Evolutionary conservation across 1,140 invertebrate species (phyloP).

Genomic region (Drosophila simulans): DNA sequence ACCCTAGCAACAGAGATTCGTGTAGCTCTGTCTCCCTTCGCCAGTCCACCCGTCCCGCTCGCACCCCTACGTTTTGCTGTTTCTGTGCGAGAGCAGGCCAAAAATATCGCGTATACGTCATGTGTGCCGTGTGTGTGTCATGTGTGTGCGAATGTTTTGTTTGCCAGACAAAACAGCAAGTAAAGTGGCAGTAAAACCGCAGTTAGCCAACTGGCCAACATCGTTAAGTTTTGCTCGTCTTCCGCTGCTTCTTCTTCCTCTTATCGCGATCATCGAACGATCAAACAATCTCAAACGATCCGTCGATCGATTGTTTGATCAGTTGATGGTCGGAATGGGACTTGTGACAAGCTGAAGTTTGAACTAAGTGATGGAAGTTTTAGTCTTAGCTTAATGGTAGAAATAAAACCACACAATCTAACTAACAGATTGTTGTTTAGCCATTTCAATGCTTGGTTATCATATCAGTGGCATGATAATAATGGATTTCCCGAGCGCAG

Average conservation of each 20-base stretch:
- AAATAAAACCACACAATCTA: too few relatives aligned
- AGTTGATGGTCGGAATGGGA: slow-evolving; percentile 21
- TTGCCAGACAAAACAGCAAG: slow-evolving; percentile 18
- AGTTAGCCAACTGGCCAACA: slow-evolving; percentile 32
- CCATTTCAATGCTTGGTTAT: too few relatives aligned
- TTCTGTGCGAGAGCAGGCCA: slow-evolving; percentile 16
- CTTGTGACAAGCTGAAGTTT: neutral
- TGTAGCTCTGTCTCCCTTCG: neutral
- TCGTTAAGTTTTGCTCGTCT: slow-evolving; percentile 2
- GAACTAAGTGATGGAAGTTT: neutral
- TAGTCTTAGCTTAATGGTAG: neutral
- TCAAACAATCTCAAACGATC: neutral
- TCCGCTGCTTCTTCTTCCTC: neutral
- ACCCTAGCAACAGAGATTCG: slow-evolving; percentile 46
- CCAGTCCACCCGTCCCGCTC: neutral
- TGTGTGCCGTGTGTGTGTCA: slow-evolving; percentile 38
- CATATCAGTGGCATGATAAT: too few relatives aligned
- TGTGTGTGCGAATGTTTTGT: slow-evolving; percentile 33
- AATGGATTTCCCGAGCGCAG: neutral
- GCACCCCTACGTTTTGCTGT: neutral
- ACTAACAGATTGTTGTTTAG: too few relatives aligned
- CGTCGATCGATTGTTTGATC: slow-evolving; percentile 27
- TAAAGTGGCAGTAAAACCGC: slow-evolving; percentile 40
- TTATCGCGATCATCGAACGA: slow-evolving; percentile 15
- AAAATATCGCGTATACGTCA: slow-evolving; percentile 53